Conservation (phyloP, 2,797 vertebrate species). For the Manis crassicaudata region DNA sequence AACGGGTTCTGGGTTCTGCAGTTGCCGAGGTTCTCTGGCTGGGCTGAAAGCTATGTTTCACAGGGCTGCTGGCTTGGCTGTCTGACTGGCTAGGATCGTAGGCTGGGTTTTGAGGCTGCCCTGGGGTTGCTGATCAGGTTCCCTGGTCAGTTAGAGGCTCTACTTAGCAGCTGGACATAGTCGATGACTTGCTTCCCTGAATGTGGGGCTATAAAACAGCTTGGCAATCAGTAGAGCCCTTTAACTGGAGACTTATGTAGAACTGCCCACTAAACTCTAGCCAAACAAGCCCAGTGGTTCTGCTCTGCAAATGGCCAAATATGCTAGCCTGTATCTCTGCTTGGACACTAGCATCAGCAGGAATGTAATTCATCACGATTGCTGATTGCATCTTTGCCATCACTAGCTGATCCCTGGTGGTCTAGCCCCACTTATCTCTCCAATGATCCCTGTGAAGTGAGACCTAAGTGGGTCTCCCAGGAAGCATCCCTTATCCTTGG, state of each 20-base stretch:
- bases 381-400: neutral
- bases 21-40: neutral
- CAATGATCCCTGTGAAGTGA: neutral
- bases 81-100: neutral
- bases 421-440: neutral
- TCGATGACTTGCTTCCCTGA: neutral
- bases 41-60: neutral
- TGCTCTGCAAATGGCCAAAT: neutral
- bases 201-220: neutral
- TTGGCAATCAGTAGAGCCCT: neutral
- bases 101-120: neutral
- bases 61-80: neutral
- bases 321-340: neutral
- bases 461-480: neutral
- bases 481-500: neutral
- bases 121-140: neutral
- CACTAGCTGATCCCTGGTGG: neutral
- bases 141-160: neutral
- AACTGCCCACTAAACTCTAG: neutral
- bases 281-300: neutral
- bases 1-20: neutral
- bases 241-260: neutral
- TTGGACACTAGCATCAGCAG: neutral
- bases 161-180: neutral
- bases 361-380: neutral